Conservation (phyloP, 2,113 vertebrate species). For the Nibea coibor region DNA sequence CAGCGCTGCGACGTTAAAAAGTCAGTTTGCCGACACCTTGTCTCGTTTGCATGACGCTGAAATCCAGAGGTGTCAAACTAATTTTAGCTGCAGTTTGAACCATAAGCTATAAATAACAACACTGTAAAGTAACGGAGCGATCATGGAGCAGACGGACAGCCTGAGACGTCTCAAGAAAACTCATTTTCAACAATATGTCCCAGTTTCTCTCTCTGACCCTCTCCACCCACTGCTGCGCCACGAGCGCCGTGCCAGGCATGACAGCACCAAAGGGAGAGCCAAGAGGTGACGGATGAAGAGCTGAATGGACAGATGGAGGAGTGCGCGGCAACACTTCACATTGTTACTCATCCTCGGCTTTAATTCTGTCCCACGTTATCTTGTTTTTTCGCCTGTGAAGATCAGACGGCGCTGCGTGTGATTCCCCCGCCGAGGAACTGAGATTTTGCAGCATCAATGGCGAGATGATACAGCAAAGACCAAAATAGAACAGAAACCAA, state of each 20-base stretch:
- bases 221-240: no score
- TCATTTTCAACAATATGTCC: no score
- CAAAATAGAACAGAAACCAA: slow-evolving; percentile 14
- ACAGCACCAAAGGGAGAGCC: background rate
- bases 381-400: background rate
- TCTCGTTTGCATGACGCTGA: background rate
- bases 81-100: no score
- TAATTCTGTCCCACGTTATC: background rate
- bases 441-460: background rate
- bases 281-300: background rate
- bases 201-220: background rate
- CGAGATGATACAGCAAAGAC: slow-evolving; percentile 8
- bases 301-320: background rate
- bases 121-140: no score
- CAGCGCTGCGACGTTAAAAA: background rate
- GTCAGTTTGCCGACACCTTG: background rate
- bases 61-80: no score
- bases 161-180: no score
- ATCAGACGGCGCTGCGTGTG: background rate
- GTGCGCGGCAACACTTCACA: background rate
- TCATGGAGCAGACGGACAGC: no score
- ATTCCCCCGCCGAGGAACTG: background rate
- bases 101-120: no score
- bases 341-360: background rate
- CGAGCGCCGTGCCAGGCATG: background rate